Evolutionary conservation across 2,797 vertebrate species (phyloP).

Genomic region (Eulemur mongoz): DNA sequence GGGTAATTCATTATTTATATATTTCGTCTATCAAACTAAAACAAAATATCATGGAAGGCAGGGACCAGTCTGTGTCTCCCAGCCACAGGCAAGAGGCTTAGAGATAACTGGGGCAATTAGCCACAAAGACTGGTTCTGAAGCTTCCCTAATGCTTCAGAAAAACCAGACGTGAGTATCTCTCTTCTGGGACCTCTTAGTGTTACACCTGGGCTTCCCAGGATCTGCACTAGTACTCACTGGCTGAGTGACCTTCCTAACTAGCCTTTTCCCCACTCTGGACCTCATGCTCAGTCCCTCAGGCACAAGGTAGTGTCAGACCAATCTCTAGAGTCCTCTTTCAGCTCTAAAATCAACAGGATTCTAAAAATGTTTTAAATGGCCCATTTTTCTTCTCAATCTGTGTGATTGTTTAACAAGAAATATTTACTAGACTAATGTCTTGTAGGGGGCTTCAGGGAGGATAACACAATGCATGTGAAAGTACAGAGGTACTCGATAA

Average conservation of each 20-base stretch:
- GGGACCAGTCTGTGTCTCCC: background rate
- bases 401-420: background rate
- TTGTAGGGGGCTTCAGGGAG: background rate
- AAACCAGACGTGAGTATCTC: background rate
- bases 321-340: conserved; percentile 2
- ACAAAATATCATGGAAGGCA: background rate
- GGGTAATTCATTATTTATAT: background rate
- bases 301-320: background rate
- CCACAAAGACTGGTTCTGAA: background rate
- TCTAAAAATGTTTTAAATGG: background rate
- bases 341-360: conserved; percentile 18
- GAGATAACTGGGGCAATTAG: background rate
- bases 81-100: background rate
- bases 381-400: background rate
- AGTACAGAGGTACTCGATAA: background rate
- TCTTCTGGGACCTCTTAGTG: background rate
- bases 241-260: background rate
- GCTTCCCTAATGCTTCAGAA: background rate
- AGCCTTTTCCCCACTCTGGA: background rate
- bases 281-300: background rate
- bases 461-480: background rate
- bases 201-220: background rate
- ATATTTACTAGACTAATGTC: background rate
- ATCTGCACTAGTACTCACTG: background rate
- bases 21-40: background rate